These are phyloP conservation scores for Drosophila kepulauana DNA, from an alignment of 1,140 invertebrate genomes.

Conservation along the genomic window DNA sequence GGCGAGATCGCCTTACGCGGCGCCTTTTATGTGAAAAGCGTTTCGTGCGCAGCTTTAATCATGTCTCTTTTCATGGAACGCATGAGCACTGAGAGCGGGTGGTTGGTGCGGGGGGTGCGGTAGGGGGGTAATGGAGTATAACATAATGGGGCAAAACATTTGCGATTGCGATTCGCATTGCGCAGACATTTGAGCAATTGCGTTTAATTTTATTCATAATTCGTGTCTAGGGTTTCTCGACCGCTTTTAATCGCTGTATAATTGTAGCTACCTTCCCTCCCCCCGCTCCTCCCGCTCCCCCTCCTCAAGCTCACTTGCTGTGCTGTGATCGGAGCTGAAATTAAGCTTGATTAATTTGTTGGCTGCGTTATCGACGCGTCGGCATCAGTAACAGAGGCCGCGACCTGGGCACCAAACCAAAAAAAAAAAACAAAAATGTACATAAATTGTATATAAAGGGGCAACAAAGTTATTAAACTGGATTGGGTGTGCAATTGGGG, in stretches of 20 bases:
- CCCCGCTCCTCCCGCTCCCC: not conserved
- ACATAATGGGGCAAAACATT: conserved; percentile 11
- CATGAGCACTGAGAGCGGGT: not conserved
- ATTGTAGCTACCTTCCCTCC: conserved; percentile 28
- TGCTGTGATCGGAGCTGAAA: conserved; percentile 55
- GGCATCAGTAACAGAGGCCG: conserved; percentile 53
- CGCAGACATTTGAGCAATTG: conserved; percentile 77
- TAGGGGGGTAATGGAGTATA: conserved; percentile 6
- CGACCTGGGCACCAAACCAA: conserved; percentile 19
- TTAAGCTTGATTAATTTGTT: conserved; percentile 81
- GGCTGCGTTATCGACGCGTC: conserved; percentile 59
- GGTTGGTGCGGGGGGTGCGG: not conserved
- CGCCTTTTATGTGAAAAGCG: conserved; percentile 81
- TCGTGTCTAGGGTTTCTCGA: conserved; percentile 69
- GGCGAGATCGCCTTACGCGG: conserved; percentile 80
- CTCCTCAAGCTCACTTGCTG: not conserved
- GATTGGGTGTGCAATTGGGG: conserved; percentile 74
- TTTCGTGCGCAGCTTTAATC: conserved; percentile 82
- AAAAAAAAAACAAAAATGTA: too few relatives aligned
- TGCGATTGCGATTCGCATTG: conserved; percentile 33
- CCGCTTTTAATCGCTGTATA: conserved; percentile 51
- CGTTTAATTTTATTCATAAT: conserved; percentile 83
- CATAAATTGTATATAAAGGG: not conserved
- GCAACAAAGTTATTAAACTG: conserved; percentile 80
- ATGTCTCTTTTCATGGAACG: conserved; percentile 67